phyloP scores from a whole-genome alignment of 2,888 invertebrate genomes.

The Tricholauxania praeusta region DNA sequence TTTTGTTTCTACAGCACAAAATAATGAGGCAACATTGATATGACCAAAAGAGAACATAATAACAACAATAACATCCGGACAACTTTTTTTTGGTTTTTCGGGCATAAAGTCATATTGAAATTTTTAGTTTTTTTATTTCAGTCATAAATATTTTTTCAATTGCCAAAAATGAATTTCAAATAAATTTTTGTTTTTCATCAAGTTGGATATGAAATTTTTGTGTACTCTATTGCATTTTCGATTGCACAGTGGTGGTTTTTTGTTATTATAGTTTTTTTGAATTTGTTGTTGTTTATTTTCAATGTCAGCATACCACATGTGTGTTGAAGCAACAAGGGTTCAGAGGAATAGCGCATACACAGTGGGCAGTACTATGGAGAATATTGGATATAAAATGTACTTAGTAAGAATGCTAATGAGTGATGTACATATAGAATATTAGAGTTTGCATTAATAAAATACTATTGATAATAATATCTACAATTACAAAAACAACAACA shows the following conservation, averaged over 20 bases:
- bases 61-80: conserved; percentile 30
- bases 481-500: too few species aligned
- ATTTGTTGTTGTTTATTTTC: conserved; percentile 44
- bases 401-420: too few species aligned
- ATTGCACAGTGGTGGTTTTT: background rate
- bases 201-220: background rate
- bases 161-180: conserved; percentile 40
- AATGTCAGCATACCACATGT: conserved; percentile 50
- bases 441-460: too few species aligned
- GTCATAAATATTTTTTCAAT: conserved; percentile 35
- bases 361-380: too few species aligned
- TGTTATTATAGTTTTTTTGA: background rate
- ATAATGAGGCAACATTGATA: conserved; percentile 36
- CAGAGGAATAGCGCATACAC: too few species aligned
- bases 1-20: conserved; percentile 13
- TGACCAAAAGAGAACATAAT: conserved; percentile 7
- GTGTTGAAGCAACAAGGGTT: too few species aligned
- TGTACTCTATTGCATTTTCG: too few species aligned
- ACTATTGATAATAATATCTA: conserved; percentile 3
- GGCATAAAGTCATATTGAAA: background rate
- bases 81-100: conserved; percentile 5
- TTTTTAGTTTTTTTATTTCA: conserved; percentile 14
- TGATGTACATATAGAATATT: too few species aligned
- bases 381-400: too few species aligned
- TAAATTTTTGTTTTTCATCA: conserved; percentile 10